Conservation (phyloP, 2,113 vertebrate species). For the Theristicus caerulescens region DNA sequence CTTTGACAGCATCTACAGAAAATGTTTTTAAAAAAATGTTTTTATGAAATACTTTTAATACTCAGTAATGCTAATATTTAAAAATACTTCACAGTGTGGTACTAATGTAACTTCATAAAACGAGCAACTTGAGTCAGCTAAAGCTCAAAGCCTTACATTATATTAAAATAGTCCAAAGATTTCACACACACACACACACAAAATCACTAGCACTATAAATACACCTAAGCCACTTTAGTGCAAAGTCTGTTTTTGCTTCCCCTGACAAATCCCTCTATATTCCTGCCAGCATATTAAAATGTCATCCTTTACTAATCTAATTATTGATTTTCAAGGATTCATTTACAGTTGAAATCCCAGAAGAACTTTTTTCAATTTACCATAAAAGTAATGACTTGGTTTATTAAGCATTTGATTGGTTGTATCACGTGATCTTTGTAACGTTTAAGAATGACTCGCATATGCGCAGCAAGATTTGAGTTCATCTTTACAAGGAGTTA, state of each 20-base stretch:
- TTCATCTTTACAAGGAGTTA: slow-evolving; percentile 51
- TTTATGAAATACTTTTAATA: slow-evolving; percentile 56
- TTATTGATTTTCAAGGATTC: slow-evolving; percentile 54
- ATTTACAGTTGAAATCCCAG: slow-evolving; percentile 50
- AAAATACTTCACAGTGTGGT: slow-evolving; percentile 67
- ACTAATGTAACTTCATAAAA: slow-evolving; percentile 52
- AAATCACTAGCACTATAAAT: slow-evolving; percentile 48
- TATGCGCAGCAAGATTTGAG: slow-evolving; percentile 34
- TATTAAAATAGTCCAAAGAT: slow-evolving; percentile 53
- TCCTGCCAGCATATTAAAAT: slow-evolving; percentile 50
- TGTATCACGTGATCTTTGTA: background rate
- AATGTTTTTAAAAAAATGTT: slow-evolving; percentile 3
- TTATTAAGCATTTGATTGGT: slow-evolving; percentile 47
- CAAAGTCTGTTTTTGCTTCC: slow-evolving; percentile 31
- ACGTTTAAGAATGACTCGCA: background rate
- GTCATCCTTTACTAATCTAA: slow-evolving; percentile 57
- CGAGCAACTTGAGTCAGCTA: slow-evolving; percentile 34
- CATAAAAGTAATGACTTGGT: slow-evolving; percentile 38
- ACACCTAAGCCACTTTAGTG: slow-evolving; percentile 56
- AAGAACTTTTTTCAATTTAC: slow-evolving; percentile 47
- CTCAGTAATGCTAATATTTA: slow-evolving; percentile 56
- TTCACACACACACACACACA: slow-evolving; percentile 32
- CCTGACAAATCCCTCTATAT: slow-evolving; percentile 57
- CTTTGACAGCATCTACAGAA: slow-evolving; percentile 41
- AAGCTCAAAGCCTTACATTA: slow-evolving; percentile 46